A percentile compares a stretch with the other conserved stretches of the same genome.
Conservation (phyloP, 2,888 invertebrate species). For the Pristionchus japonicus region DNA sequence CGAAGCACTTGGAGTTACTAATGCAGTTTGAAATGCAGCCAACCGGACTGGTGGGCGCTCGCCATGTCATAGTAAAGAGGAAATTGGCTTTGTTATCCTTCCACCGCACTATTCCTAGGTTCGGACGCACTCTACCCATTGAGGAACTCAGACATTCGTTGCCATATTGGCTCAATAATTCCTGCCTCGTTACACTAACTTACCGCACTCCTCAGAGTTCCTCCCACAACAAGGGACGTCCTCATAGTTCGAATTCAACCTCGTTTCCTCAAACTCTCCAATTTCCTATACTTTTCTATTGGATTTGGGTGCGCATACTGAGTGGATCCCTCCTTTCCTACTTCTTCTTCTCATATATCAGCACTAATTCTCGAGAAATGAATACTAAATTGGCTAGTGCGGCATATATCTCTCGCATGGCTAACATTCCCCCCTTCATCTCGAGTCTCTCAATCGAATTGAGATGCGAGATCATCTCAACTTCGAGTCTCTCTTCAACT, state of each 20-base stretch:
- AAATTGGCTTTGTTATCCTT: not conserved
- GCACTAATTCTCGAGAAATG: not conserved
- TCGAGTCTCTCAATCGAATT: not conserved
- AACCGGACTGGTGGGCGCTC: not conserved
- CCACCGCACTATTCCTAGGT: not conserved
- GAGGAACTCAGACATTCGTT: not conserved
- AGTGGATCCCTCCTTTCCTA: not conserved
- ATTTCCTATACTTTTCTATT: not conserved
- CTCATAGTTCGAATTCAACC: not conserved
- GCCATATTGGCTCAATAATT: not conserved
- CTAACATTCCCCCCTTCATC: not conserved
- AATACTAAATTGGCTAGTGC: not conserved
- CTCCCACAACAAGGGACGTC: not conserved
- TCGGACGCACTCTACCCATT: not conserved
- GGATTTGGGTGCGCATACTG: not conserved
- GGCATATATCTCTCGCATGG: not conserved
- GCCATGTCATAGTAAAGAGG: not conserved
- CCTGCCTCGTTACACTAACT: not conserved
- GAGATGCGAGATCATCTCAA: not conserved
- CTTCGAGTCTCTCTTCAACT: not conserved
- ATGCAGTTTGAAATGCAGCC: not conserved
- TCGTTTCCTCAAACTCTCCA: not conserved
- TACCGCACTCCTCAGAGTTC: not conserved
- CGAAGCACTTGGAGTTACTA: not conserved
- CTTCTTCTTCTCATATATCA: constrained; percentile 16